phyloP scores from a whole-genome alignment of 1,140 invertebrate genomes.

The Cydia fagiglandana region DNA sequence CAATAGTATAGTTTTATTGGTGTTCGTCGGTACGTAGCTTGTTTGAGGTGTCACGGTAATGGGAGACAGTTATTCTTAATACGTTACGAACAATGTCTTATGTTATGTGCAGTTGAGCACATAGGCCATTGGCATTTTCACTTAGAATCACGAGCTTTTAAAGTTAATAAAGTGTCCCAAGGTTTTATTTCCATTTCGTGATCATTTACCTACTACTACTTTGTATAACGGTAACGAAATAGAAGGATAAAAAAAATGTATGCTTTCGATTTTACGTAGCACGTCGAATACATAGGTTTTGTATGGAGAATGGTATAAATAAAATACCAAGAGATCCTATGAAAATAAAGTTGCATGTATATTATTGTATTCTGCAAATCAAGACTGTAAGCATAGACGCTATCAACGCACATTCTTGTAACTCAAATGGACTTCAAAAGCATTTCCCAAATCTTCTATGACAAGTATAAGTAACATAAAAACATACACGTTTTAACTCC shows the following conservation, averaged over 20 bases:
- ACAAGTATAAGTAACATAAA: neutral
- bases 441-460: neutral
- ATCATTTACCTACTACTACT: too few species aligned
- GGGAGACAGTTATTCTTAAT: neutral
- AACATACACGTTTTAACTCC: neutral
- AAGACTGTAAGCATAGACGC: too few species aligned
- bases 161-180: too few species aligned
- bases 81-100: neutral
- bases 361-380: too few species aligned
- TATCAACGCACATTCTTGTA: neutral
- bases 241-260: too few species aligned
- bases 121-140: neutral
- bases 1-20: constrained; percentile 12
- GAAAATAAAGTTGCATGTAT: too few species aligned
- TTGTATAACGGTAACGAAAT: too few species aligned
- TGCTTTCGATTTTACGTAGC: too few species aligned
- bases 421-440: neutral
- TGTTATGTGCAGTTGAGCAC: neutral
- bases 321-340: too few species aligned
- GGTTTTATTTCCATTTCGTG: too few species aligned
- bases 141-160: too few species aligned
- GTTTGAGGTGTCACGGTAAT: neutral
- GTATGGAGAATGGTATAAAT: neutral
- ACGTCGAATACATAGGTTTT: neutral
- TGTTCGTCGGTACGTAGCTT: constrained; percentile 15